Evolutionary conservation across 2,888 invertebrate genomes (phyloP).

Genomic region (Ophioninae sp.): DNA sequence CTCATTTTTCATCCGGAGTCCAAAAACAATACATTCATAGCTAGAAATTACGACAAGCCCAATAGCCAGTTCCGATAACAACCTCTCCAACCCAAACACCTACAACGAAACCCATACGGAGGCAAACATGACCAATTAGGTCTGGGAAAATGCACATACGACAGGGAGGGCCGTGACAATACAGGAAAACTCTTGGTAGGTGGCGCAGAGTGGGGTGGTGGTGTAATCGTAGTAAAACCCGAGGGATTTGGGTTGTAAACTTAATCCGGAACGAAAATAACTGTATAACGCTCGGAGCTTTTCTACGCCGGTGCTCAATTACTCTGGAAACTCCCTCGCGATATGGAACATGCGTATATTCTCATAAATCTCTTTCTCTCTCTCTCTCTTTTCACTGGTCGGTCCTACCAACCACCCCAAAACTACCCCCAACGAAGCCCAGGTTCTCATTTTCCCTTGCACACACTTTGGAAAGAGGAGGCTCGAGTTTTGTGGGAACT

Average conservation of each 20-base stretch:
- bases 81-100: too few relatives aligned
- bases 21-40: too few relatives aligned
- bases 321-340: slow-evolving; percentile 53
- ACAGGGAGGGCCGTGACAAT: too few relatives aligned
- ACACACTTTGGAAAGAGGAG: slow-evolving; percentile 25
- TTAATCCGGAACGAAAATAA: slow-evolving; percentile 61
- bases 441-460: slow-evolving; percentile 5
- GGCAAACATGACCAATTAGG: too few relatives aligned
- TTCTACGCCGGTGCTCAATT: slow-evolving; percentile 49
- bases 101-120: too few relatives aligned
- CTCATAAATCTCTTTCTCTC: slow-evolving; percentile 53
- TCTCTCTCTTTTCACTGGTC: neutral
- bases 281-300: slow-evolving; percentile 49
- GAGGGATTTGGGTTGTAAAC: slow-evolving; percentile 56
- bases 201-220: too few relatives aligned
- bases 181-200: slow-evolving; percentile 33
- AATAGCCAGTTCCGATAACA: too few relatives aligned
- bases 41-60: too few relatives aligned
- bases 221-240: slow-evolving; percentile 56
- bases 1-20: too few relatives aligned
- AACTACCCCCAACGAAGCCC: too few relatives aligned
- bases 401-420: too few relatives aligned
- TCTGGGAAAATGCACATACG: too few relatives aligned
- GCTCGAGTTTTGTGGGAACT: slow-evolving; percentile 24
- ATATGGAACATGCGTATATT: slow-evolving; percentile 60